Evolutionary conservation across 1,140 invertebrate species (phyloP), one percentile per base, ranked within the genome.

Genomic region (Apis dorsata): DNA sequence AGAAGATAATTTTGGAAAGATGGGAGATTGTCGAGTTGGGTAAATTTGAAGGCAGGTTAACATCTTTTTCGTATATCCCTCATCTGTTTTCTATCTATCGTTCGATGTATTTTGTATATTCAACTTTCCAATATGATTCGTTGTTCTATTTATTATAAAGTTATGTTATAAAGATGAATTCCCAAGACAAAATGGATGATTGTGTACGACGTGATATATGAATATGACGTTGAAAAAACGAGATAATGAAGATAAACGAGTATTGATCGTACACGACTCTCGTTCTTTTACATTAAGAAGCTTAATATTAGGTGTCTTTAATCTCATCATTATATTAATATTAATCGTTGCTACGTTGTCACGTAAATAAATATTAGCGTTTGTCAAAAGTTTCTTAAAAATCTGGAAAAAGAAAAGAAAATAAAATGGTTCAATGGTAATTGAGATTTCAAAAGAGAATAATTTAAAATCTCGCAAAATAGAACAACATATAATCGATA

Each of bases 21-120:
- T 28, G 13, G 3, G 53, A 49, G 59, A 53, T 65, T 59, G 15
- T 59, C 19, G 28, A 15, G 65, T 3, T 57, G 49, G 71, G 57
- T 70, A 62, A 70, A 79, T 62, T 79, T 79, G 57, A 24, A 24
- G 24, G 44, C 28, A n/a, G 7, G 2, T n/a, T 53, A 44, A n/a
- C 57, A 79, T 55, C 57, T 70, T 57, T 70, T 79, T 62, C 44
- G 34, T 55, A 15, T 59, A 24, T 55, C 17, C 57, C 70, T n/a
- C 57, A 62, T n/a, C 66, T 53, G 34, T 28, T 62, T 55, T 44
- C 24, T 62, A 10, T n/a, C 19, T 4, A 21, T 28, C 34, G 53
- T 72, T 66, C 11, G 19, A 28, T 11, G 57, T 51, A 70, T 57
- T 62, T 69, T 62, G 68, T 24, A 24, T 12, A 79, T 28, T 57